Conservation (phyloP, 2,888 invertebrate species). For the Sepioteuthis lessoniana region DNA sequence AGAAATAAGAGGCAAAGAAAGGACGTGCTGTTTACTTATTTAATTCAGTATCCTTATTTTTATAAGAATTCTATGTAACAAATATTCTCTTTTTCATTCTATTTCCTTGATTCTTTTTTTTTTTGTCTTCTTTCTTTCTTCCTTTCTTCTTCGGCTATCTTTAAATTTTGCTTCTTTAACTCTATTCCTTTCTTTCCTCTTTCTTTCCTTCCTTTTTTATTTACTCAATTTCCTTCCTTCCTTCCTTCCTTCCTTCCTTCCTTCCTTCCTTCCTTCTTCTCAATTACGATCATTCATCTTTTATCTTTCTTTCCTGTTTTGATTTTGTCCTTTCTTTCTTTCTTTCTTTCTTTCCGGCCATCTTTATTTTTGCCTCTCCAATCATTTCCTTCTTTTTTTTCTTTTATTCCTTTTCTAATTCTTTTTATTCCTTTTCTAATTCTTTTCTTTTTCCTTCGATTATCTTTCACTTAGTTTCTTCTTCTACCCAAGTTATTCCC, state of each 20-base stretch:
- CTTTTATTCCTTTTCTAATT: neutral
- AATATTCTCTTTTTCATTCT: neutral
- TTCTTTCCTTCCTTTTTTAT: neutral
- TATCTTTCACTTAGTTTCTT: neutral
- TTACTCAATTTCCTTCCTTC: neutral
- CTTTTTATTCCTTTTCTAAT: neutral
- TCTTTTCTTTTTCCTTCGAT: neutral
- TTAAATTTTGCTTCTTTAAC: too few relatives aligned
- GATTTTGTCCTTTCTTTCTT: neutral
- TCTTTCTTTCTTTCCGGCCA: neutral
- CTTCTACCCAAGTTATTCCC: neutral
- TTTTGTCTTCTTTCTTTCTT: neutral
- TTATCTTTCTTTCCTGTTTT: neutral
- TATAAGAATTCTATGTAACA: too few relatives aligned
- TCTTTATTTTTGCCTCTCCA: neutral
- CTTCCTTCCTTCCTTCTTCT: neutral
- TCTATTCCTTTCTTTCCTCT: too few relatives aligned
- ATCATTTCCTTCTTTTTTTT: too few relatives aligned
- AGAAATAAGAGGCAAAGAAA: neutral
- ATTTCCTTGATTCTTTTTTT: neutral
- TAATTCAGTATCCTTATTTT: too few relatives aligned
- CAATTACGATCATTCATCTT: too few relatives aligned
- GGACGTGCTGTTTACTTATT: neutral
- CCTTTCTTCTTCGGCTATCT: neutral
- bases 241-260: neutral